A percentile compares a stretch with the other conserved stretches of the same genome.
phyloP scores from a whole-genome alignment of 1,140 invertebrate genomes.

The Zaprionus capensis region DNA sequence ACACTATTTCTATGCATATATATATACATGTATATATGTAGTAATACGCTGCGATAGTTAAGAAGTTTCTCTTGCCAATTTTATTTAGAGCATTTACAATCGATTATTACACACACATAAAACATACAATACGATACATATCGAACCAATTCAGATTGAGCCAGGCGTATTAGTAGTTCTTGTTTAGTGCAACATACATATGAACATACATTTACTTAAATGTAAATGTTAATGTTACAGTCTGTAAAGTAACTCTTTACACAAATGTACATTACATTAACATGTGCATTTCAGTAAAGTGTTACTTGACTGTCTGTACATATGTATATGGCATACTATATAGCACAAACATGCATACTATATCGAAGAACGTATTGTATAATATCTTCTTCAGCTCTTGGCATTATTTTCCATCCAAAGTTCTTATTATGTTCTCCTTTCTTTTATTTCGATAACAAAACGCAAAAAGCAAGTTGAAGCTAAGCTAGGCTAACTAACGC shows the following conservation, averaged over 20 bases:
- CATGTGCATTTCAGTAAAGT: too few species aligned
- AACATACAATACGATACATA: constrained; percentile 28
- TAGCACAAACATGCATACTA: too few species aligned
- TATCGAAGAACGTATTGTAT: not conserved
- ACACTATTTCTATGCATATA: not conserved
- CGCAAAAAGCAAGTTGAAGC: constrained; percentile 30
- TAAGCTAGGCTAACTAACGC: constrained; percentile 7
- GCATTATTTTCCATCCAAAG: not conserved
- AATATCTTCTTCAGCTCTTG: not conserved
- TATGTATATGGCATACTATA: too few species aligned
- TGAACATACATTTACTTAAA: too few species aligned
- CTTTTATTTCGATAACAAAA: constrained; percentile 24
- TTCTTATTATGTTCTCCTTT: not conserved
- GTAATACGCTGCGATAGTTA: constrained; percentile 1
- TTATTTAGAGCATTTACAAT: constrained; percentile 13
- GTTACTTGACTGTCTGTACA: too few species aligned
- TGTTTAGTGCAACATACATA: too few species aligned
- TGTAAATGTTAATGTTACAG: too few species aligned
- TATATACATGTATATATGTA: not conserved
- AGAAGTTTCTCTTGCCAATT: constrained; percentile 9
- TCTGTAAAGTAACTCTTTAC: too few species aligned
- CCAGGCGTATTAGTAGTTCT: too few species aligned
- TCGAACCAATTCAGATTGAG: constrained; percentile 12
- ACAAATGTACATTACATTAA: too few species aligned
- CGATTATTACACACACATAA: constrained; percentile 18